Percentiles rank a stretch among this genome's conserved stretches.
Conservation (phyloP, 1,140 invertebrate genomes). For the Armadillidium nasatum region DNA sequence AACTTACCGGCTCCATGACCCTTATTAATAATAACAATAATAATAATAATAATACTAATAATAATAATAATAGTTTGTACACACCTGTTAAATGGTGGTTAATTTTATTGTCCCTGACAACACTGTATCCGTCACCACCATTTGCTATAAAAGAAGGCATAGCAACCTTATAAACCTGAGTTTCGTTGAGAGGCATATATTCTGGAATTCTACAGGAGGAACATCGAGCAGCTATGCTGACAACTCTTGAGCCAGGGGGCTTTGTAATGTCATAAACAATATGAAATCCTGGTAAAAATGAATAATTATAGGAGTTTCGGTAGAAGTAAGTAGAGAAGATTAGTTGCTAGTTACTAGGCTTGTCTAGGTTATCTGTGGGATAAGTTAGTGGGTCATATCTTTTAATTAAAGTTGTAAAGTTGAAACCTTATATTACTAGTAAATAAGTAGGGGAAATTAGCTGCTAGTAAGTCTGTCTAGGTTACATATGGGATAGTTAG, state of each 20-base stretch:
- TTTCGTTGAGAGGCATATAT: conserved; percentile 53
- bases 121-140: conserved; percentile 62
- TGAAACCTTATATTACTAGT: no score
- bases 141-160: conserved; percentile 59
- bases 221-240: conserved; percentile 58
- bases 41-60: no score
- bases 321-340: no score
- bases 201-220: conserved; percentile 60
- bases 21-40: no score
- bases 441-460: no score
- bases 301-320: conserved; percentile 26
- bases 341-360: no score
- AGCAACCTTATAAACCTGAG: conserved; percentile 58
- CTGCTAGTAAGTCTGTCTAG: no score
- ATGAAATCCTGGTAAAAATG: conserved; percentile 39
- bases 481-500: no score
- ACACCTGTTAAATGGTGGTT: conserved; percentile 48
- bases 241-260: conserved; percentile 57
- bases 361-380: no score
- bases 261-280: conserved; percentile 57
- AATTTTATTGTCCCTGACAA: conserved; percentile 50
- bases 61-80: neutral
- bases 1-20: no score
- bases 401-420: no score
- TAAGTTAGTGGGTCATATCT: no score